These are phyloP conservation scores for Nemotelus nigrinus DNA, from an alignment of 2,888 invertebrate species.

Conservation along the genomic window DNA sequence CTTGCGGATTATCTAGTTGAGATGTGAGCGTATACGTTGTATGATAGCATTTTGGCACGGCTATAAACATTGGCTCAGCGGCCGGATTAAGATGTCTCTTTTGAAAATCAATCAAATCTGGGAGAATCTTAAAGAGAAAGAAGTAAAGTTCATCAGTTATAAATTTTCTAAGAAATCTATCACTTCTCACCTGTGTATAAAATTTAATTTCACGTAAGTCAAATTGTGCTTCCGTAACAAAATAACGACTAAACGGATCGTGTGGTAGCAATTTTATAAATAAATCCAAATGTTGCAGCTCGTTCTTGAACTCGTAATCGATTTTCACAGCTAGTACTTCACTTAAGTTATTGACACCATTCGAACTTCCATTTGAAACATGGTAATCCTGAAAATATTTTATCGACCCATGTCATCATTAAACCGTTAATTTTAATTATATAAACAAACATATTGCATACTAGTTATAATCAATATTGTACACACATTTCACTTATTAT, in stretches of 20 bases:
- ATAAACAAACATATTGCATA: no score
- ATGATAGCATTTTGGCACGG: conserved; percentile 77
- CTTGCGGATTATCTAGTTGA: conserved; percentile 57
- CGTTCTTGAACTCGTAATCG: conserved; percentile 68
- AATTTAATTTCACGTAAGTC: conserved; percentile 84
- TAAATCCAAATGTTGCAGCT: conserved; percentile 65
- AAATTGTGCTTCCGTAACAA: conserved; percentile 84
- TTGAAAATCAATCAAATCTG: conserved; percentile 74
- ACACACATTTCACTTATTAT: no score
- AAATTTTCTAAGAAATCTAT: background rate
- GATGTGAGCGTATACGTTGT: conserved; percentile 67
- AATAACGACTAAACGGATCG: conserved; percentile 81
- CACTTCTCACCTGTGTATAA: conserved; percentile 74
- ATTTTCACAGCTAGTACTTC: conserved; percentile 81
- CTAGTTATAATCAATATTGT: no score
- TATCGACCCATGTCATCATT: no score
- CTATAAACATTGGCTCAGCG: conserved; percentile 67
- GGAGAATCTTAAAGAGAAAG: conserved; percentile 69
- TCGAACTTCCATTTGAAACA: conserved; percentile 70
- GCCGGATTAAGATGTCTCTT: conserved; percentile 63
- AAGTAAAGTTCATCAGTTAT: no score
- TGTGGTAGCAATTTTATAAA: conserved; percentile 81
- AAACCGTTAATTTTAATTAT: no score
- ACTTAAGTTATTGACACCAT: conserved; percentile 79
- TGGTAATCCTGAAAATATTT: conserved; percentile 62